phyloP scores from a whole-genome alignment of 2,113 vertebrate species.

The Nesoenas mayeri region DNA sequence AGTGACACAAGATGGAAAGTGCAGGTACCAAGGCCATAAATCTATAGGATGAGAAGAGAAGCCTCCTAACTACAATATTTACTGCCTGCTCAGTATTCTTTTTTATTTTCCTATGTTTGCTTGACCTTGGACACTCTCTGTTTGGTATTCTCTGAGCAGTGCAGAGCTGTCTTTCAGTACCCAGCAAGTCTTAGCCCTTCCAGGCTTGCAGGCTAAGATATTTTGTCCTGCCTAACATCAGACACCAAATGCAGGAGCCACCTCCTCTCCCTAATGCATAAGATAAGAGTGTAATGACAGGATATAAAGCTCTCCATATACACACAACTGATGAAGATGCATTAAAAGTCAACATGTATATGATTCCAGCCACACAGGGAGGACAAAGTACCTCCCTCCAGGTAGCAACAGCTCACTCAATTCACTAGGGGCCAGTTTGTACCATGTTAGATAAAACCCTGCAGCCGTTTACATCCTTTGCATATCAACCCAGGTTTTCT shows the following conservation, averaged over 20 bases:
- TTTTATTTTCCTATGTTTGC: constrained; percentile 1
- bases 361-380: not conserved
- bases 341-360: not conserved
- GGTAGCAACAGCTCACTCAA: constrained; percentile 13
- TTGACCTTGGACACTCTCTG: constrained; percentile 49
- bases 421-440: not conserved
- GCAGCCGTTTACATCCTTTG: not conserved
- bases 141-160: constrained; percentile 8
- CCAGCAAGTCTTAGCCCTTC: not conserved
- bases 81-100: constrained; percentile 47
- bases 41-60: constrained; percentile 25
- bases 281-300: constrained; percentile 24
- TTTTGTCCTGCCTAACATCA: not conserved
- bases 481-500: constrained; percentile 18
- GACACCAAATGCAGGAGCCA: not conserved
- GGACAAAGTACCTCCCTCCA: constrained; percentile 22
- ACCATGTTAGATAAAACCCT: not conserved
- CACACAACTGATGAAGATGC: constrained; percentile 26
- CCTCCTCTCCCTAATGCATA: not conserved
- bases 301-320: not conserved
- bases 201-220: not conserved
- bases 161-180: not conserved
- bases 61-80: constrained; percentile 41
- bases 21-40: not conserved
- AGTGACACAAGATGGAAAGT: not conserved